These are phyloP conservation scores for Luscinia luscinia DNA, from an alignment of 2,797 vertebrate species.

Conservation along the genomic window DNA sequence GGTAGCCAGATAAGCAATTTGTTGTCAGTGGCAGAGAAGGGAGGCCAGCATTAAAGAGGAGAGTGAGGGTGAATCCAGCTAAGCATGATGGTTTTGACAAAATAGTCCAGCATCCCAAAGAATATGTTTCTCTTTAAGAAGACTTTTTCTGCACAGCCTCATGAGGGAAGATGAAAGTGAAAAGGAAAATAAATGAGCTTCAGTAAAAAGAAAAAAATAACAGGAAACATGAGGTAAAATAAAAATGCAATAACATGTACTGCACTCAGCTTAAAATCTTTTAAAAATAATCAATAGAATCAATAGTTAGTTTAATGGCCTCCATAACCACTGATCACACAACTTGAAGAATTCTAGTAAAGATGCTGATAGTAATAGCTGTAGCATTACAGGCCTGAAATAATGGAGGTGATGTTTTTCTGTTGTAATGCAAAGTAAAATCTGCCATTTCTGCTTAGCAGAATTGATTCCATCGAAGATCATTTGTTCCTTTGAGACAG, in stretches of 20 bases:
- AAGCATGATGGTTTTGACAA: not conserved
- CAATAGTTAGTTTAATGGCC: not conserved
- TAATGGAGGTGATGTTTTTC: not conserved
- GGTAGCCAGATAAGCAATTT: not conserved
- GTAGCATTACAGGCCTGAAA: not conserved
- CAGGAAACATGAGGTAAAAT: not conserved
- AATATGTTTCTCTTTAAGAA: not conserved
- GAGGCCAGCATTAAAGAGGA: not conserved
- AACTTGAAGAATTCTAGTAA: not conserved
- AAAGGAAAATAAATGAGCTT: not conserved
- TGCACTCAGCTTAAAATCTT: not conserved
- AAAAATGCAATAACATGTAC: not conserved
- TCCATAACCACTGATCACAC: slow-evolving; percentile 14
- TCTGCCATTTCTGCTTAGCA: not conserved
- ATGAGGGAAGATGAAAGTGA: not conserved
- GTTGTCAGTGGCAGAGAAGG: not conserved
- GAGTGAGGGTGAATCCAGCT: not conserved
- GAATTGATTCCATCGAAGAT: not conserved
- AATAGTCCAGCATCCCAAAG: not conserved
- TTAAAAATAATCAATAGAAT: not conserved
- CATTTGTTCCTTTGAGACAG: not conserved
- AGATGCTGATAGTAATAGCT: not conserved
- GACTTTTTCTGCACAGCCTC: not conserved
- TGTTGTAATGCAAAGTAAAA: slow-evolving; percentile 23
- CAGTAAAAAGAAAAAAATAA: not conserved